Evolutionary conservation across 2,888 invertebrate genomes (phyloP).

Genomic region (Drosophila eohydei): DNA sequence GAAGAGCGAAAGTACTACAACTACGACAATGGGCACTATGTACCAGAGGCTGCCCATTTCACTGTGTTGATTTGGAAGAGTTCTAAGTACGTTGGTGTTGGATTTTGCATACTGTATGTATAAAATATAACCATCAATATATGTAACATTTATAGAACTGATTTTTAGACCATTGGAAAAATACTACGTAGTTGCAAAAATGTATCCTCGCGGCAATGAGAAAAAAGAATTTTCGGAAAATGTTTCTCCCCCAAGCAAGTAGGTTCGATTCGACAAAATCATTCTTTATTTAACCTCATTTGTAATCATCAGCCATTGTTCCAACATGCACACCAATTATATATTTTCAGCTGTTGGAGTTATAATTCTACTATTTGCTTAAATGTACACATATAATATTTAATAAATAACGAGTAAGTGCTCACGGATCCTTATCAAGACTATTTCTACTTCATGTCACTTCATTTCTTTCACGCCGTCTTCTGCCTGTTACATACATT

Average conservation of each 20-base stretch:
- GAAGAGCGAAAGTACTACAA: background rate
- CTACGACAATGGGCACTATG: background rate
- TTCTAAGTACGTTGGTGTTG: background rate
- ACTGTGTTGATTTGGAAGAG: background rate
- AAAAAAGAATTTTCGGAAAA: background rate
- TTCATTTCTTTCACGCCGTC: too few species aligned
- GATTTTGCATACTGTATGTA: background rate
- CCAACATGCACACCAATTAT: background rate
- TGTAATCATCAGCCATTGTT: background rate
- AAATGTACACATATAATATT: background rate
- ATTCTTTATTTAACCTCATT: background rate
- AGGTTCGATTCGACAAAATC: background rate
- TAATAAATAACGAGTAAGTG: background rate
- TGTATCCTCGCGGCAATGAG: background rate
- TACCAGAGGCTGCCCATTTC: accelerated
- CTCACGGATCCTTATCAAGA: too few species aligned
- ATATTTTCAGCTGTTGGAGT: background rate
- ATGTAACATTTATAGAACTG: background rate
- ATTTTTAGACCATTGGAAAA: background rate
- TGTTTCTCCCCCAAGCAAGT: background rate
- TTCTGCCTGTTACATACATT: too few species aligned
- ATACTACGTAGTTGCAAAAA: background rate
- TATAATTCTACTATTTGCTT: background rate
- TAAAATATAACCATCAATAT: background rate
- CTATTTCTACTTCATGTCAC: too few species aligned